These are phyloP conservation scores for Aegotheles bennettii DNA, from an alignment of 2,113 vertebrate genomes.

Conservation along the genomic window DNA sequence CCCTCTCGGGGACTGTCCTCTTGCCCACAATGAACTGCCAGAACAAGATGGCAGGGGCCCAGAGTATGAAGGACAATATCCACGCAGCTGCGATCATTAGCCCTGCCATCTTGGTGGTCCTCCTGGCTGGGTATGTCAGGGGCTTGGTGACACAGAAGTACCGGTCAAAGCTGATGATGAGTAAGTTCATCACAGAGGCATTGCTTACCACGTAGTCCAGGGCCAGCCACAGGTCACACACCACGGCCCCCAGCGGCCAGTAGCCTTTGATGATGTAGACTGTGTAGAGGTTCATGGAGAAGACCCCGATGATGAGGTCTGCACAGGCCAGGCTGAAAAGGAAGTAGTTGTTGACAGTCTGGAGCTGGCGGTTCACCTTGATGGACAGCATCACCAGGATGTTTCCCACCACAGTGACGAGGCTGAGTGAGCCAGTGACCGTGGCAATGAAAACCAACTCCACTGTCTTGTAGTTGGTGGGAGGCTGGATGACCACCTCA, in stretches of 20 bases:
- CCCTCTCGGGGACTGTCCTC: constrained; percentile 85
- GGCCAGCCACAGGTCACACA: constrained; percentile 96
- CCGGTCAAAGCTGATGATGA: constrained; percentile 97
- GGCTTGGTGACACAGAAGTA: constrained; percentile 99
- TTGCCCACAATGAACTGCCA: constrained; percentile 98
- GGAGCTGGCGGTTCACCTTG: constrained; percentile 97
- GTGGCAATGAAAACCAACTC: constrained; percentile 95
- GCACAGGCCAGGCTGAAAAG: constrained; percentile 95
- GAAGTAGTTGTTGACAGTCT: constrained; percentile 99
- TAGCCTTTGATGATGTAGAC: constrained; percentile 96
- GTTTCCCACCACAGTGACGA: constrained; percentile 95
- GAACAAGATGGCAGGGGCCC: constrained; percentile 97
- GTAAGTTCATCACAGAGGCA: constrained; percentile 95
- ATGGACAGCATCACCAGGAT: constrained; percentile 98
- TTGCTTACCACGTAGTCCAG: constrained; percentile 97
- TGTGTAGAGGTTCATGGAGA: constrained; percentile 98
- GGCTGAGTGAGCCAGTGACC: constrained; percentile 92
- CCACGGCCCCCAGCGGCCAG: constrained; percentile 93
- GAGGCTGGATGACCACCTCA: constrained; percentile 31
- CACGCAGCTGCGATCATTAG: constrained; percentile 95
- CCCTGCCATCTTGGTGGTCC: constrained; percentile 97
- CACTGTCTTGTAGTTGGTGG: constrained; percentile 84
- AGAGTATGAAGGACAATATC: constrained; percentile 97
- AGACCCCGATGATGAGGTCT: constrained; percentile 92
- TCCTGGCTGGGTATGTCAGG: constrained; percentile 87